Percentiles rank a stretch among this genome's conserved stretches.
Evolutionary conservation across 2,113 vertebrate species (phyloP).

Genomic region (Nansenia antarctica): DNA sequence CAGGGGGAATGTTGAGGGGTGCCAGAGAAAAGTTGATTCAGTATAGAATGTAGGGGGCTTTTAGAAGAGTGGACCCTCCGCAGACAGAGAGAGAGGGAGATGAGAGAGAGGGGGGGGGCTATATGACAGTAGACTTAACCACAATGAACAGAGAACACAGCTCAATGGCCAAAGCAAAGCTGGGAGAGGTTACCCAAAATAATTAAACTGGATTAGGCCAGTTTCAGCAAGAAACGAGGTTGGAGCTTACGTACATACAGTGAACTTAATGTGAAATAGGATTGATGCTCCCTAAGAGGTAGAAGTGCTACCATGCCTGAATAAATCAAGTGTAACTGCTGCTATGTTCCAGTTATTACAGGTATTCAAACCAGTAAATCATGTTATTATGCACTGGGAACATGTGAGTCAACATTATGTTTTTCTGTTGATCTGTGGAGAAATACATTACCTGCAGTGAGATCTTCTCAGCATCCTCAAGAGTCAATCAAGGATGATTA

Average conservation of each 20-base stretch:
- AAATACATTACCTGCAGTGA: no score
- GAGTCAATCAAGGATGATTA: no score
- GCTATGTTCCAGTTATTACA: no score
- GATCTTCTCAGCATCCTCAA: no score
- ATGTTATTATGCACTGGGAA: no score
- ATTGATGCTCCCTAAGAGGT: no score
- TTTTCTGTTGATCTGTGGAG: no score
- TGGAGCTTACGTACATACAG: background rate
- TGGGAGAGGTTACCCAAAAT: slow-evolving; percentile 7
- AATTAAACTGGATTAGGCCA: slow-evolving; percentile 13
- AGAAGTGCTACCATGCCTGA: no score
- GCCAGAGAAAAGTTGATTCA: slow-evolving; percentile 68
- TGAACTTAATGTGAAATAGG: background rate
- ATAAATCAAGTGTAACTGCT: no score
- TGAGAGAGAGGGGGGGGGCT: background rate
- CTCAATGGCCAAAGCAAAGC: background rate
- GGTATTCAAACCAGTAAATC: no score
- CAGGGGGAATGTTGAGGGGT: background rate
- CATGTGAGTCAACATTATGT: no score
- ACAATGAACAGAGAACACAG: background rate
- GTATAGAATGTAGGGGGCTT: slow-evolving; percentile 42
- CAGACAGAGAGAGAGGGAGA: slow-evolving; percentile 18
- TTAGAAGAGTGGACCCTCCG: slow-evolving; percentile 37
- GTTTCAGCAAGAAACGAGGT: background rate
- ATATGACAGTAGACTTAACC: slow-evolving; percentile 7